Base-by-base conservation (phyloP, 2,888 invertebrate species). In the Cryptus armator region DNA sequence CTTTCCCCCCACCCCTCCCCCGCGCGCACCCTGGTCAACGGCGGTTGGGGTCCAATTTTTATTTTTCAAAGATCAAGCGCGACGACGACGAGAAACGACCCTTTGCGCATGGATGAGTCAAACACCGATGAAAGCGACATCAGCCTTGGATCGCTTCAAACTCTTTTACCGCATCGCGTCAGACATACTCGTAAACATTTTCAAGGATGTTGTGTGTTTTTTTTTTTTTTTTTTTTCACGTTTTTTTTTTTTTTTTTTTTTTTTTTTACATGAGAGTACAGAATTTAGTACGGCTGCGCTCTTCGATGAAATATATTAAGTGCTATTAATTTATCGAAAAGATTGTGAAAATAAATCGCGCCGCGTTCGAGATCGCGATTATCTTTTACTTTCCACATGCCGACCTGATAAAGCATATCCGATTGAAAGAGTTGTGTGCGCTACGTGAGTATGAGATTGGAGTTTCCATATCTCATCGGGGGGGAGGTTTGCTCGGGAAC, bases 41-140 rank as follows among this genome's bases (percentile, higher is more conserved):
- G 62, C 32, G 24, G 10, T 51, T 24, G n/a, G 12, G 44, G 12
- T 29, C 51, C 53, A 70, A 62, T 70, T 76, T 53, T 70, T 79
- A 67, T 79, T 82, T 62, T 85, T 53, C 66, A 72, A 76, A 80
- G 66, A 81, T 81, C 72, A 48, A 81, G 62, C 72, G 68, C 68
- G 53, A 24, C 44, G 46, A 56, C 46, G 68, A 24, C 53, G 24
- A 53, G 24, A 53, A 70, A 12, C 16, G 67, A 44, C 48, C 64
- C 56, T 74, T 81, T 68, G 51, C 70, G 78, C 79, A 74, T 62
- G 82, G 29, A 53, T 59, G 71, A 71, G 46, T 32, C 78, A 56
- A 76, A 32, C 24, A 32, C n/a, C 24, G 51, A 19, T 29, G 59
- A 64, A 37, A 37, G 37, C 37, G 43, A 53, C 76, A 56, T 76